Conservation (phyloP, 2,113 vertebrate genomes). For the Malaclemys terrapin region DNA sequence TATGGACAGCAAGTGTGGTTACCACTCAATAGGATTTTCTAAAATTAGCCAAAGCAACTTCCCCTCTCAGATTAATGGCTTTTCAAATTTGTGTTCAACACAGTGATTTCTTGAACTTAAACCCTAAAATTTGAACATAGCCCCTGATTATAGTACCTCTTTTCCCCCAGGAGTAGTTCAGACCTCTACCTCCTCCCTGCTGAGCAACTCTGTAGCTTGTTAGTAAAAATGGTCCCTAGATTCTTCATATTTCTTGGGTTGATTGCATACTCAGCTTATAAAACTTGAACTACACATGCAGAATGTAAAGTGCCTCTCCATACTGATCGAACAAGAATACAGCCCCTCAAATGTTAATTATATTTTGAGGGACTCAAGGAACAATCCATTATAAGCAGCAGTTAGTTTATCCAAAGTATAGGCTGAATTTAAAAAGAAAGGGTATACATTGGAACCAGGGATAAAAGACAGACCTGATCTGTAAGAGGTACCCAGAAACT, state of each 20-base stretch:
- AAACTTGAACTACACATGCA: background rate
- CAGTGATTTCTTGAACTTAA: too few relatives aligned
- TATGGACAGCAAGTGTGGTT: too few relatives aligned
- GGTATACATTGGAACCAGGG: background rate
- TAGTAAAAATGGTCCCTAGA: background rate
- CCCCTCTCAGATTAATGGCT: too few relatives aligned
- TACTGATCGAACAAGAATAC: background rate
- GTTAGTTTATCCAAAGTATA: background rate
- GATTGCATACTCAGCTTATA: background rate
- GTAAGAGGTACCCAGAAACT: background rate
- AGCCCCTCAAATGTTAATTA: background rate
- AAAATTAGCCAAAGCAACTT: too few relatives aligned
- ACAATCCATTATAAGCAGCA: background rate
- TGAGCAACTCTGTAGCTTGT: background rate
- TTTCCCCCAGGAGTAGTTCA: too few relatives aligned
- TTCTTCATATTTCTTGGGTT: background rate
- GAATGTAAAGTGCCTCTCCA: background rate
- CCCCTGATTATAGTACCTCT: too few relatives aligned
- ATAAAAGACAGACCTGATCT: background rate
- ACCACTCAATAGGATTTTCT: too few relatives aligned
- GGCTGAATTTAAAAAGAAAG: background rate
- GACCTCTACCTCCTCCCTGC: background rate
- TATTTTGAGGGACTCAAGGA: background rate
- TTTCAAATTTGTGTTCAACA: too few relatives aligned
- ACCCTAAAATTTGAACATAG: too few relatives aligned